A percentile compares a stretch with the other conserved stretches of the same genome.
Evolutionary conservation across 2,113 vertebrate genomes (phyloP).

Genomic region (Sapayoa aenigma): DNA sequence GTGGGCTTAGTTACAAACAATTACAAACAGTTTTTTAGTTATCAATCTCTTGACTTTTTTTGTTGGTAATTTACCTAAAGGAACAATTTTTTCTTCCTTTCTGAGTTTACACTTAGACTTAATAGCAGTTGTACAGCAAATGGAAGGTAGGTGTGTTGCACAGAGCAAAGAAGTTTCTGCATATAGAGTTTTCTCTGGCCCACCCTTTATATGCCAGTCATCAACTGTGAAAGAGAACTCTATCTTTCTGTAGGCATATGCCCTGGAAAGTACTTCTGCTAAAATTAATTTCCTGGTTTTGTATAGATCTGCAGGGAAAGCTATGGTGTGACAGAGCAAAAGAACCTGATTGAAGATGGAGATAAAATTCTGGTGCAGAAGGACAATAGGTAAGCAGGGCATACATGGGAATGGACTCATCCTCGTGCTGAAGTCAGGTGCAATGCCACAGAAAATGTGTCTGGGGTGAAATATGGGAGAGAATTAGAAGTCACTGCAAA

Average conservation of each 20-base stretch:
- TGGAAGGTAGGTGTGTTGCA: background rate
- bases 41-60: rapidly evolving
- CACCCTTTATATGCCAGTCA: background rate
- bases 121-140: background rate
- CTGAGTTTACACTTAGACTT: background rate
- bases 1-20: background rate
- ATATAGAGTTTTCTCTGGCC: background rate
- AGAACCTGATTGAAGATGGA: constrained; percentile 88
- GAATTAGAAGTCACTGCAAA: background rate
- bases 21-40: background rate
- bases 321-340: constrained; percentile 89
- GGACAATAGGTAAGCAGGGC: constrained; percentile 82
- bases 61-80: background rate
- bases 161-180: background rate
- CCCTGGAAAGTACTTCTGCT: background rate
- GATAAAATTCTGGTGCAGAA: constrained; percentile 84
- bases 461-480: background rate
- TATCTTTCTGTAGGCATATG: background rate
- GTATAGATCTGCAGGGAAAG: constrained; percentile 90
- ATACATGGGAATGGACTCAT: rapidly evolving
- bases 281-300: background rate
- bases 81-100: background rate
- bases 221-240: background rate
- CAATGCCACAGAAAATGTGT: background rate
- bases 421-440: background rate